A percentile compares a stretch with the other conserved stretches of the same genome.
These are phyloP conservation scores for Phaenicophaeus curvirostris DNA, from an alignment of 2,797 vertebrate species.

Conservation along the genomic window DNA sequence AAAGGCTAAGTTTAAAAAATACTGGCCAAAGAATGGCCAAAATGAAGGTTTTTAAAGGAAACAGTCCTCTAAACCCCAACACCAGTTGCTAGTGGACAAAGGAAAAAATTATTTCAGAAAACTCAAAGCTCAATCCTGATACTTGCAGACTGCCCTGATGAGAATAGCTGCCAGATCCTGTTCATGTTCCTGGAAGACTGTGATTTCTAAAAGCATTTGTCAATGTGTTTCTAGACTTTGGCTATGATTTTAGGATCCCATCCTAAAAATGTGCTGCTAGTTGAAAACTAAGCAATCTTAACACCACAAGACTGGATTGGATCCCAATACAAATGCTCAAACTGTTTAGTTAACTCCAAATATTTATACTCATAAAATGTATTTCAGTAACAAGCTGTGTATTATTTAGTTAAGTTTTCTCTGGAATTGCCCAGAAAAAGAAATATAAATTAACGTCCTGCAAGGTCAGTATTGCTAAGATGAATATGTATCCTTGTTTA, in stretches of 20 bases:
- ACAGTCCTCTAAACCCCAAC: neutral
- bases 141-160: neutral
- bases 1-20: neutral
- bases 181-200: neutral
- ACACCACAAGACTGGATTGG: neutral
- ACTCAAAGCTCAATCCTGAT: neutral
- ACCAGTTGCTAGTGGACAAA: neutral
- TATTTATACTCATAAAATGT: neutral
- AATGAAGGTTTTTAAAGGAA: neutral
- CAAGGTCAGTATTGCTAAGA: neutral
- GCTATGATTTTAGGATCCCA: neutral
- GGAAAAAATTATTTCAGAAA: neutral
- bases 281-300: neutral
- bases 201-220: neutral
- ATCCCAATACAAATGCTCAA: neutral
- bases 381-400: neutral
- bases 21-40: neutral
- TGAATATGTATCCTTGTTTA: conserved; percentile 43
- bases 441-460: conserved; percentile 18
- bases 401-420: conserved; percentile 10
- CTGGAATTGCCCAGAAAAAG: conserved; percentile 11
- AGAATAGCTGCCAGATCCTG: neutral
- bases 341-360: neutral
- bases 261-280: neutral
- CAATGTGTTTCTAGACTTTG: neutral